Conservation (phyloP, 2,797 vertebrate genomes). For the Peromyscus nudipes region DNA sequence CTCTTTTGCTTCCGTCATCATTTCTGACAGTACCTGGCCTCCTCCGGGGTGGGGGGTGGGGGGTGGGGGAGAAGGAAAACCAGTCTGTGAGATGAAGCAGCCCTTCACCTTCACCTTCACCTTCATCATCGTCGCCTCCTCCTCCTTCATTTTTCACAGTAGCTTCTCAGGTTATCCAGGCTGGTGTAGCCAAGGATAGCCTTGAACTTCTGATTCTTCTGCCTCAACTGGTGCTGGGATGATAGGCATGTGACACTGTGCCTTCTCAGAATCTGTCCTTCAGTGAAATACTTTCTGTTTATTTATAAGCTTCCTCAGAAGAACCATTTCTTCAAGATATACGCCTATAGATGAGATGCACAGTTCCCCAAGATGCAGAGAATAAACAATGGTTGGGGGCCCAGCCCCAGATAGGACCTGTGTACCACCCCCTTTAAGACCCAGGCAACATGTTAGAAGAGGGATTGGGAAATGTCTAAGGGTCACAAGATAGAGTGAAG, state of each 20-base stretch:
- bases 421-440: neutral
- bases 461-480: neutral
- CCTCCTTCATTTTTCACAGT: neutral
- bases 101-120: neutral
- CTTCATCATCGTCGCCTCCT: neutral
- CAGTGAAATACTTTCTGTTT: conserved; percentile 38
- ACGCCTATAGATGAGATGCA: neutral
- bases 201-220: neutral
- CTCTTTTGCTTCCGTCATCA: neutral
- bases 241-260: neutral
- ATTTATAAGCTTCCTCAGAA: neutral
- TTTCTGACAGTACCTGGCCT: neutral
- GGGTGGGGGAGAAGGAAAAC: neutral
- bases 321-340: conserved; percentile 10
- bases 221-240: neutral
- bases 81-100: neutral
- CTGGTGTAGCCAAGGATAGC: neutral
- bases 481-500: neutral
- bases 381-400: neutral
- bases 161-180: neutral
- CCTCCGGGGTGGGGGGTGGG: neutral
- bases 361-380: neutral
- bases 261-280: neutral
- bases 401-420: neutral
- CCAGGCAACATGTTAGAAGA: neutral